Evolutionary conservation across 2,797 vertebrate species (phyloP).

Genomic region (Sebastes taczanowskii): DNA sequence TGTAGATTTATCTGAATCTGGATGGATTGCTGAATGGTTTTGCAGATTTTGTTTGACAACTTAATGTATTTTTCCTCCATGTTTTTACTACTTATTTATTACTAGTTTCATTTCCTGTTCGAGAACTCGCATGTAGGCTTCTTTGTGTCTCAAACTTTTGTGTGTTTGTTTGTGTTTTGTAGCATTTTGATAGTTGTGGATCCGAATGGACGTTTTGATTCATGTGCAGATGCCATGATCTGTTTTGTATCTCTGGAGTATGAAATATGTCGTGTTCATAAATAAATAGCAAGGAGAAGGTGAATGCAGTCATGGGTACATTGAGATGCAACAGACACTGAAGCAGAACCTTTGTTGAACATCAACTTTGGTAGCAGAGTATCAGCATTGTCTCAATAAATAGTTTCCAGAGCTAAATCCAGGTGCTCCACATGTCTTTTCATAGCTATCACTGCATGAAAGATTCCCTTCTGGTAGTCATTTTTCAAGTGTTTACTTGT

Average conservation of each 20-base stretch:
- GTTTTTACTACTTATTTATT: background rate
- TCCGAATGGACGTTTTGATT: background rate
- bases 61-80: background rate
- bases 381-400: background rate
- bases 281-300: constrained; percentile 1
- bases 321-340: constrained; percentile 21
- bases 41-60: background rate
- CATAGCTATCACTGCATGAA: background rate
- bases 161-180: background rate
- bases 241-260: constrained; percentile 1
- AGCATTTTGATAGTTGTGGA: background rate
- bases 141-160: background rate
- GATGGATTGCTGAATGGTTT: background rate
- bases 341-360: background rate
- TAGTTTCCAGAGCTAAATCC: constrained; percentile 34
- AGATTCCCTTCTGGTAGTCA: constrained; percentile 7
- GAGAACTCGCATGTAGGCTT: background rate
- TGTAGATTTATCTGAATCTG: background rate
- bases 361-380: background rate
- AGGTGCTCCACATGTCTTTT: constrained; percentile 22
- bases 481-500: constrained; percentile 32
- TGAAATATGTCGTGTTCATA: background rate
- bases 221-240: background rate
- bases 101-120: background rate
- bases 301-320: constrained; percentile 3